Base-by-base conservation (phyloP, 2,797 vertebrate genomes). In the Lycodopsis pacificus region DNA sequence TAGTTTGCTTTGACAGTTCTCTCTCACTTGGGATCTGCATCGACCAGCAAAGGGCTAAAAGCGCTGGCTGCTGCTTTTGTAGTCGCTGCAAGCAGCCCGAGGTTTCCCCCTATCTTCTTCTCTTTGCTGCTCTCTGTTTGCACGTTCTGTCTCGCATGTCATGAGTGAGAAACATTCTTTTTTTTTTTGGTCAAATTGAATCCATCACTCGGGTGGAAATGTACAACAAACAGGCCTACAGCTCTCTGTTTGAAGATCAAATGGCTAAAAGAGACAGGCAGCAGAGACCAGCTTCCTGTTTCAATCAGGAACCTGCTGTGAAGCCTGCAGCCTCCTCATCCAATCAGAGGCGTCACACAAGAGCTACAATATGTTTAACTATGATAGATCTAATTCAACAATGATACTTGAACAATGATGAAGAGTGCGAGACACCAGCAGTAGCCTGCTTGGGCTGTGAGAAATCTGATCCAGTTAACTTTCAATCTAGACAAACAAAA, bases 171-270 rank as follows among this genome's bases (percentile, higher is more conserved):
- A 85, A 68, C 70, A 59, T 80, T 73, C 83, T 79, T 25, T 2
- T 22, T 25, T 25, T 46, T 30, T 48, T 65, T 49, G 0, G 75
- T 82, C 73, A 82, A 85, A 80, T 62, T 76, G 40, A 85, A 88
- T 86, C 82, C 83, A 65, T 82, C 64, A 68, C 25, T 65, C 10
- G 59, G 51, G 58, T 48, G 71, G 86, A 86, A 79, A 77, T 20
- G 17, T 59, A 82, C 78, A 86, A 86, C 79, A 82, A 85, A 82
- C 9, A 81, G 30, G 80, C 87, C 79, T 54, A 34, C 59, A 86
- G 85, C 77, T 80, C 42, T 49, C 19, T 49, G 81, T 88, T 84
- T 87, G 86, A 91, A 89, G 86, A 90, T 85, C 80, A 89, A 86
- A 88, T 79, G 85, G 82, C 48, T 54, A 5, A 73, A 59, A 83